These are phyloP conservation scores for Hypsopygia costalis DNA, from an alignment of 2,888 invertebrate species.

Conservation along the genomic window DNA sequence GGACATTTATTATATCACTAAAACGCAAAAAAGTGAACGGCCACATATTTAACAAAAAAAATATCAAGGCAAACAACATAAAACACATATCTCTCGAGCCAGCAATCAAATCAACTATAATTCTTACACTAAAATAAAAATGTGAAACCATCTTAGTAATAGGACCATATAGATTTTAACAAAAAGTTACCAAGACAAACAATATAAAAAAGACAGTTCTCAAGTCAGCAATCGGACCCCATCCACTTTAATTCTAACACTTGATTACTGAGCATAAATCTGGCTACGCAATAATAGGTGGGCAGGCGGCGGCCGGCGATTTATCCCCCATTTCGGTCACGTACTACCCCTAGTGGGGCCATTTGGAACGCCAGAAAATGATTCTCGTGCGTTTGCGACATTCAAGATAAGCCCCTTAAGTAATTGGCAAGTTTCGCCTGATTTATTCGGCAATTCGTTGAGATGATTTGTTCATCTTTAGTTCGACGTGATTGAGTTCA, in stretches of 20 bases:
- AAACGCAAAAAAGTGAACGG: too few relatives aligned
- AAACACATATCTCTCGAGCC: too few relatives aligned
- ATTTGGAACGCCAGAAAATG: slow-evolving; percentile 55
- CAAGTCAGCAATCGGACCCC: slow-evolving; percentile 1
- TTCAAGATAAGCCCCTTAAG: slow-evolving; percentile 53
- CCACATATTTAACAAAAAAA: too few relatives aligned
- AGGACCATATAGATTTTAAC: too few relatives aligned
- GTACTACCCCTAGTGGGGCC: slow-evolving; percentile 59
- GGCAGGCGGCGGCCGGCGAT: slow-evolving; percentile 38
- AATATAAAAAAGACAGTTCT: too few relatives aligned
- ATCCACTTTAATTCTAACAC: slow-evolving; percentile 32
- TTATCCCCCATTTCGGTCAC: slow-evolving; percentile 70
- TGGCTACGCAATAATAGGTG: slow-evolving; percentile 52
- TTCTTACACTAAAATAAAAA: too few relatives aligned
- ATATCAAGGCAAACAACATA: too few relatives aligned
- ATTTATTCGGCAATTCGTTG: slow-evolving; percentile 46
- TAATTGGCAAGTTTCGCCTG: slow-evolving; percentile 51
- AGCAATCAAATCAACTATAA: too few relatives aligned
- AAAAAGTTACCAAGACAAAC: too few relatives aligned
- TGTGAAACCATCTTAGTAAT: too few relatives aligned
- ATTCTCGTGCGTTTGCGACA: slow-evolving; percentile 47
- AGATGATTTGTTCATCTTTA: slow-evolving; percentile 24
- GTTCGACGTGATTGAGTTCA: not conserved
- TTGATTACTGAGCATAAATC: slow-evolving; percentile 52
- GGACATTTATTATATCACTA: too few relatives aligned